Conservation (phyloP, 2,888 invertebrate species). For the Agriotes lineatus region DNA sequence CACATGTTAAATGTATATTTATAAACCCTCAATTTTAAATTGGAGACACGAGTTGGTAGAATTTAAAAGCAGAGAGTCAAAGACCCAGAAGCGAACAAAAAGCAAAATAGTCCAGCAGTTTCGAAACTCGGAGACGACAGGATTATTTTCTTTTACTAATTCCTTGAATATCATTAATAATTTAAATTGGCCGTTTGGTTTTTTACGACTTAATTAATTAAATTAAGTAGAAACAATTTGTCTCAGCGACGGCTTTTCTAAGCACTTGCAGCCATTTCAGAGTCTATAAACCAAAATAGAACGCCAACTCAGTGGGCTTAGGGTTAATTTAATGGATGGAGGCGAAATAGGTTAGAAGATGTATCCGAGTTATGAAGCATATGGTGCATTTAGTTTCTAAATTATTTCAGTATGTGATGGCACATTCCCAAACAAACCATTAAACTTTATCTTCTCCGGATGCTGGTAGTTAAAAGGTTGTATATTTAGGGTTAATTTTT, state of each 20-base stretch:
- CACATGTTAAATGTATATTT: no score
- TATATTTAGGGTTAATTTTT: constrained; percentile 1
- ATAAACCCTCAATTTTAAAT: no score
- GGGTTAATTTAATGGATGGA: neutral
- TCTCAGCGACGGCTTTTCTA: neutral
- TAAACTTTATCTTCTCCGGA: constrained; percentile 28
- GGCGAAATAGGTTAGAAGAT: constrained; percentile 13
- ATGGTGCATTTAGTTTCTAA: constrained; percentile 14
- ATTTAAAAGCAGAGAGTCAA: no score
- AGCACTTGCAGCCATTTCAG: neutral
- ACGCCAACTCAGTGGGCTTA: neutral
- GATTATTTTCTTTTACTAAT: neutral
- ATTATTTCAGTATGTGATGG: constrained; percentile 15
- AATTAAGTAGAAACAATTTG: neutral
- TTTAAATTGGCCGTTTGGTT: neutral
- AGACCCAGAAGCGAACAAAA: no score
- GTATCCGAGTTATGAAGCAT: constrained; percentile 15
- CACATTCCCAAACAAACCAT: constrained; percentile 29
- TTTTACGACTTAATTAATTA: neutral
- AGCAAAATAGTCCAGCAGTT: neutral
- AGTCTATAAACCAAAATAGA: neutral
- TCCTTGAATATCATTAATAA: neutral
- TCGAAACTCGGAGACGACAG: neutral
- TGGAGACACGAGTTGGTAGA: no score
- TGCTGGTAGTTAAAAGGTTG: constrained; percentile 10